Evolutionary conservation across 2,113 vertebrate genomes (phyloP).

Genomic region (Malurus elegans): DNA sequence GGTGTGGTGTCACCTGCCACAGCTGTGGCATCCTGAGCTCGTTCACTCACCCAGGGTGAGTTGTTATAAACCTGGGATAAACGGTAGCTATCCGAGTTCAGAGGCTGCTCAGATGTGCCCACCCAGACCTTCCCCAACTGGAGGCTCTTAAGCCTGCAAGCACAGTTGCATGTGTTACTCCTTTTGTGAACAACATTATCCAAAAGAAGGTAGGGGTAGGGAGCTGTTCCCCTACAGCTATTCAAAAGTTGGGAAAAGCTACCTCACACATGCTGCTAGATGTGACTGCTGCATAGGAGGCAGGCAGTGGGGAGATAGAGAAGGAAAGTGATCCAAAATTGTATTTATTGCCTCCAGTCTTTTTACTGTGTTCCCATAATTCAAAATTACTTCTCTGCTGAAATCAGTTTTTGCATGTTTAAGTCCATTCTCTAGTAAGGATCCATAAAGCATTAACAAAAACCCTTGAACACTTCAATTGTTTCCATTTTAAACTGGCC

Average conservation of each 20-base stretch:
- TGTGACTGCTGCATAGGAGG: background rate
- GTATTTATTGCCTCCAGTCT: background rate
- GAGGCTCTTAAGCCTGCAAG: background rate
- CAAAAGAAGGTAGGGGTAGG: background rate
- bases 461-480: background rate
- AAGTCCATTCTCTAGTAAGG: background rate
- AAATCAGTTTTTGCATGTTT: background rate
- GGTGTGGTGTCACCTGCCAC: background rate
- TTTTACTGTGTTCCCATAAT: background rate
- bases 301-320: background rate
- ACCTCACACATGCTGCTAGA: background rate
- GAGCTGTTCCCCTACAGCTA: background rate
- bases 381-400: background rate
- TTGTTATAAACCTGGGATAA: background rate
- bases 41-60: background rate
- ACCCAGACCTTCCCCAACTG: rapidly evolving
- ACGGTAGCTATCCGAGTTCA: background rate
- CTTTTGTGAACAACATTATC: background rate
- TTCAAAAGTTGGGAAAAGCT: background rate
- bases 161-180: background rate
- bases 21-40: background rate
- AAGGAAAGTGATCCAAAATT: background rate
- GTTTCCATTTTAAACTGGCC: background rate
- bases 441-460: background rate
- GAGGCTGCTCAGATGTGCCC: background rate